Conservation (phyloP, 2,888 invertebrate species). For the Oxyteleia sp. region DNA sequence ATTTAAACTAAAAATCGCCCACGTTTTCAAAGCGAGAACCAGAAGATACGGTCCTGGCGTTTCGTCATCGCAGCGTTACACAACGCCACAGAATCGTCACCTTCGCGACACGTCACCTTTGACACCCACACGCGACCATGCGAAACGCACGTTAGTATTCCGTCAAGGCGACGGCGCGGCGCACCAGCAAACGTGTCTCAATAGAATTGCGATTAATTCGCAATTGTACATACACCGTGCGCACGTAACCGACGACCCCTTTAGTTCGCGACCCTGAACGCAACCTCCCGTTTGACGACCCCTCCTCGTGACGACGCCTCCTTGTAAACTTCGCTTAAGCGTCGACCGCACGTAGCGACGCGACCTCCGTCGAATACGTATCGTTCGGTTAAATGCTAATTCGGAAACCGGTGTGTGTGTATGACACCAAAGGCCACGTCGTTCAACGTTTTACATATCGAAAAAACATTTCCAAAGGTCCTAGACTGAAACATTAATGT, state of each 20-base stretch:
- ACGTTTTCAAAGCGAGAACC: constrained; percentile 2
- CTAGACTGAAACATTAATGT: background rate
- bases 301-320: constrained; percentile 51
- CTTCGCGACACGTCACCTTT: no score
- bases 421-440: constrained; percentile 65
- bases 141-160: constrained; percentile 57
- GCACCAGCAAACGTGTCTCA: constrained; percentile 57
- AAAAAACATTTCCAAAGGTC: constrained; percentile 24
- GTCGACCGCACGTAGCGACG: constrained; percentile 71
- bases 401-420: constrained; percentile 67
- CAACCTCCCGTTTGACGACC: constrained; percentile 71
- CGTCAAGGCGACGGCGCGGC: constrained; percentile 47
- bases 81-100: no score
- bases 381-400: constrained; percentile 72
- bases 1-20: no score
- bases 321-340: constrained; percentile 59
- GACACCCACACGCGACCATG: constrained; percentile 73
- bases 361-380: constrained; percentile 71
- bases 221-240: constrained; percentile 36
- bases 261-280: constrained; percentile 68
- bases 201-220: constrained; percentile 71
- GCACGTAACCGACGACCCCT: constrained; percentile 62
- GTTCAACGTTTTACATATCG: constrained; percentile 47
- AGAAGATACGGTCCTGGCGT: constrained; percentile 23
- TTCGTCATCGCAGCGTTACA: constrained; percentile 62